phyloP scores from a whole-genome alignment of 2,797 vertebrate species.

The Trichosurus vulpecula region DNA sequence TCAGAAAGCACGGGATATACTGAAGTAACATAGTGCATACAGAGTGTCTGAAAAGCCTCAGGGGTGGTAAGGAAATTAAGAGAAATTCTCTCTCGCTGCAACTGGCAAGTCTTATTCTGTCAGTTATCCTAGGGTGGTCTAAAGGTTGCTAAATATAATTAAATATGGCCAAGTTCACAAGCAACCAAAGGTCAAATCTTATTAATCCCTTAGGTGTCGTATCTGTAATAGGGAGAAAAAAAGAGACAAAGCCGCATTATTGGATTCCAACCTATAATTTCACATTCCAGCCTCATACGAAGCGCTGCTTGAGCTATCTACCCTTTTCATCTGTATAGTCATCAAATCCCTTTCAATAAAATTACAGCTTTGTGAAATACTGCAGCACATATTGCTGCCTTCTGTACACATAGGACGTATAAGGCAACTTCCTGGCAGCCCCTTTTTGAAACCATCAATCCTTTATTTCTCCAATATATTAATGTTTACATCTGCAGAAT shows the following conservation, averaged over 20 bases:
- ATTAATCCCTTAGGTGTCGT: constrained; percentile 32
- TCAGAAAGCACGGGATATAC: neutral
- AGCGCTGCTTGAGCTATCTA: neutral
- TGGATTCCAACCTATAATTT: constrained; percentile 63
- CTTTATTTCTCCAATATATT: constrained; percentile 11
- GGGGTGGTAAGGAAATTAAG: constrained; percentile 37
- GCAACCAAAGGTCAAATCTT: constrained; percentile 30
- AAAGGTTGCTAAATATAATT: constrained; percentile 32
- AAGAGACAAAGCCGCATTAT: constrained; percentile 57
- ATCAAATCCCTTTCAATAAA: constrained; percentile 73
- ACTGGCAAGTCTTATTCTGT: neutral
- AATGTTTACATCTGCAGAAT: neutral
- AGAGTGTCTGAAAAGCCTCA: neutral
- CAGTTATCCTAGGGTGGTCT: neutral
- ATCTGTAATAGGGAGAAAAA: constrained; percentile 44
- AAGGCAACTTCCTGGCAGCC: constrained; percentile 52
- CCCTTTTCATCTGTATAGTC: constrained; percentile 66
- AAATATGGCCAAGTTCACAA: constrained; percentile 18
- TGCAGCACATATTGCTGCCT: constrained; percentile 51
- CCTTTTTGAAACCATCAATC: neutral
- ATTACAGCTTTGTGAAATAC: constrained; percentile 70
- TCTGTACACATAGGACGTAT: constrained; percentile 63
- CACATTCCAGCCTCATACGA: constrained; percentile 65
- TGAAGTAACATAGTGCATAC: neutral
- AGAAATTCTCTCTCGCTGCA: constrained; percentile 25